Conservation (phyloP, 2,888 invertebrate species). For the Leptogaster cylindrica region DNA sequence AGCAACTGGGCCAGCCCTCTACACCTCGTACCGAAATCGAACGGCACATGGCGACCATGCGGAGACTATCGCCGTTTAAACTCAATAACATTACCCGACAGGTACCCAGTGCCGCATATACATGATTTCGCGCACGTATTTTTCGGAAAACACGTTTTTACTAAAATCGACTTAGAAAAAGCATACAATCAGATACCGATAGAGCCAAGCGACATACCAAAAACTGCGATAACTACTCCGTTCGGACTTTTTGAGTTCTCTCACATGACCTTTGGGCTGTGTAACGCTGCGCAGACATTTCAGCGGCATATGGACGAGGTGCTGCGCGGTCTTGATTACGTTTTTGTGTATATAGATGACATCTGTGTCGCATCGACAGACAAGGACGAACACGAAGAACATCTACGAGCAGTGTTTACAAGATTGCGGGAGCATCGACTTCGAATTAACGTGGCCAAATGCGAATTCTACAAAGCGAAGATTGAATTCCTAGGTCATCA, state of each 20-base stretch:
- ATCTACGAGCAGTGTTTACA: constrained; percentile 17
- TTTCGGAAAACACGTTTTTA: neutral
- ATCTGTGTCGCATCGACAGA: constrained; percentile 41
- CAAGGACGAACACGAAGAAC: constrained; percentile 25
- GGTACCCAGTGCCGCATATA: constrained; percentile 53
- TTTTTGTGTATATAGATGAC: constrained; percentile 43
- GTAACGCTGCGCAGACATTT: constrained; percentile 47
- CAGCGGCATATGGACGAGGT: constrained; percentile 45
- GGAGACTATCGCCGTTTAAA: constrained; percentile 53
- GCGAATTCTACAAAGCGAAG: constrained; percentile 31
- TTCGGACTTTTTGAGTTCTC: constrained; percentile 48
- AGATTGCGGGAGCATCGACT: neutral
- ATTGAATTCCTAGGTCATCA: constrained; percentile 43
- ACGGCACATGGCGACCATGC: constrained; percentile 47
- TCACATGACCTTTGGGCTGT: constrained; percentile 44
- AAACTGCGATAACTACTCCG: constrained; percentile 56
- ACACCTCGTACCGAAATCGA: constrained; percentile 49
- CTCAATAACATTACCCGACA: constrained; percentile 52
- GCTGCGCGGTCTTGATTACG: constrained; percentile 39
- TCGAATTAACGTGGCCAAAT: constrained; percentile 39
- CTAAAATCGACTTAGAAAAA: constrained; percentile 28
- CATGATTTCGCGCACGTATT: constrained; percentile 49
- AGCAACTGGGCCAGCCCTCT: constrained; percentile 51
- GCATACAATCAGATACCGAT: constrained; percentile 50
- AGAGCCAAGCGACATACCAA: constrained; percentile 50